Evolutionary conservation across 1,140 invertebrate genomes (phyloP).

Genomic region (Diplogasteroides magnus): DNA sequence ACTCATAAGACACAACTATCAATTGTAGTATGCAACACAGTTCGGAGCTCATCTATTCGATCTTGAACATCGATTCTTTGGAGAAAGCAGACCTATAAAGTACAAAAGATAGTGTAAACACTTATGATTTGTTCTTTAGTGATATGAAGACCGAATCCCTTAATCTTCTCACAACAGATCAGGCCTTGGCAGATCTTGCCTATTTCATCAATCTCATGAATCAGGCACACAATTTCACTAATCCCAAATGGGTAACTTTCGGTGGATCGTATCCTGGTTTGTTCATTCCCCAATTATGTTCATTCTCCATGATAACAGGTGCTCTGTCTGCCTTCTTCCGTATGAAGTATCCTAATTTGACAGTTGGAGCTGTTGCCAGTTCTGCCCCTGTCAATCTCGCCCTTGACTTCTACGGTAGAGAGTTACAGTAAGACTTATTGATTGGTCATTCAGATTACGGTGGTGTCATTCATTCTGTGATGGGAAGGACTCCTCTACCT

Average conservation of each 20-base stretch:
- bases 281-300: neutral
- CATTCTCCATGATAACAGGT: no score
- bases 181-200: slow-evolving; percentile 30
- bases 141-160: slow-evolving; percentile 19
- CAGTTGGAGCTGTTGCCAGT: slow-evolving; percentile 67
- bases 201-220: slow-evolving; percentile 33
- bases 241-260: slow-evolving; percentile 78
- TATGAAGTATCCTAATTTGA: slow-evolving; percentile 79
- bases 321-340: slow-evolving; percentile 77
- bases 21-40: slow-evolving; percentile 65
- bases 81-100: slow-evolving; percentile 76
- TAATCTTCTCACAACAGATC: slow-evolving; percentile 18
- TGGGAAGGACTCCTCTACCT: slow-evolving; percentile 16
- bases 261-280: slow-evolving; percentile 81
- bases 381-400: slow-evolving; percentile 20
- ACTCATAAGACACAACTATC: no score
- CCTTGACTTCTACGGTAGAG: slow-evolving; percentile 65
- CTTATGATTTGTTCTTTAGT: slow-evolving; percentile 14
- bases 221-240: slow-evolving; percentile 15
- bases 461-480: slow-evolving; percentile 21
- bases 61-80: slow-evolving; percentile 86
- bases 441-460: slow-evolving; percentile 21
- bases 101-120: neutral
- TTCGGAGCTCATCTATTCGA: slow-evolving; percentile 76
- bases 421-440: neutral